Evolutionary conservation across 2,888 invertebrate genomes (phyloP), one percentile per base, ranked within the genome.

Genomic region (Andrena bucephala): DNA sequence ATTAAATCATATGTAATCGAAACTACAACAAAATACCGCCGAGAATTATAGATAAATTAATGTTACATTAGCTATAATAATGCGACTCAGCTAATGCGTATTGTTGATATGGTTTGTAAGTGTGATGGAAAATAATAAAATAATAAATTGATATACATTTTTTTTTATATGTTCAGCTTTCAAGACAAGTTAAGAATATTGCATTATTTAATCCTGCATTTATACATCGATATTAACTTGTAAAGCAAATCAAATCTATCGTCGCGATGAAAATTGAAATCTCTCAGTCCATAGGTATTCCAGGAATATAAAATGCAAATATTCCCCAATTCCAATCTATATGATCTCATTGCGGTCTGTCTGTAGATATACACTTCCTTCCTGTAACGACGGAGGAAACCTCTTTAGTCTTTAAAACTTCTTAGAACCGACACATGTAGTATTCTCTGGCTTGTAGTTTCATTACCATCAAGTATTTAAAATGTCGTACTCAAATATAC

Each of bases 181-280:
- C 70, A 85, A 81, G 81, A 77, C 80, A 77, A 85, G 24, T 80
- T 73, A 66, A 71, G 60, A 78, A 79, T 84, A 87, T 81, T 85
- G 77, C 87, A 86, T 90, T 90, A 90, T 84, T 90, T 87, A 88
- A 90, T 89, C 89, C 85, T 88, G 87, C 88, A 90, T 91, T 91
- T 90, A 89, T 91, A 90, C 87, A 81, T 90, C 84, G 85, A 87
- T 85, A 90, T 91, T 87, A 83, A 89, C 87, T 86, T 85, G 89
- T 85, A 83, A 87, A 54, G 8, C 74, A 81, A 90, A 89, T 89
- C 88, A 87, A 89, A 74, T 69, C 83, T 83, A 50, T 52, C 13
- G 27, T 8, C 8, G 24, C 8, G 31, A 48, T 65, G 10, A 27
- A 20, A 10, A 36, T 10, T 60, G 27, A 6, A 57, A 20, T 72